Evolutionary conservation across 37 sponge, comb jelly and placozoan genomes (phyloP), one percentile per base, ranked within the genome.

Genomic region (Hormiphora californensis): DNA sequence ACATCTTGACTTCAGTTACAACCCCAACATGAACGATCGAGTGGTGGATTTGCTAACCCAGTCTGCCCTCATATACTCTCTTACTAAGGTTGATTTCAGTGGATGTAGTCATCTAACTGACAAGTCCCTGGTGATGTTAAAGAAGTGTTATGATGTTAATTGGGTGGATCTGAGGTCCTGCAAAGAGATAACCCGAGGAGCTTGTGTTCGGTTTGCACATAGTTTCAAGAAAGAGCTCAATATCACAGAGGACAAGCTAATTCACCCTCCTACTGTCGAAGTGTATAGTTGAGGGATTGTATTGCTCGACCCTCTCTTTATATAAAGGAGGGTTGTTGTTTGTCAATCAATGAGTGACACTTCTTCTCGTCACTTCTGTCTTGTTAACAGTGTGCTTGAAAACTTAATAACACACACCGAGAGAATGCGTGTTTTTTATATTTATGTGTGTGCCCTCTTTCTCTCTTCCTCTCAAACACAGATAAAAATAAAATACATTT

Each of bases 111-210:
- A 73, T 33, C 21, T 73, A 3, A 73, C 81, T 1, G 81, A 73
- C 81, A 73, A 73, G 23, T 73, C 81, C 25, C 38, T 73, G 22
- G 46, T 73, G 2, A 27, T 73, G 36, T 43, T 73, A 46, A 73
- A 73, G 81, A 73, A 73, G 23, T 73, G 81, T 33, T 73, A 73
- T 19, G 81, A 73, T 73, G 9, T 73, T 22, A 41, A 43, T 39
- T 73, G 81, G 81, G 21, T 73, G 25, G 81, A 73, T 46, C 43
- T 73, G 46, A 73, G 81, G 25, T 73, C 81, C n/a, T 73, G 81
- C 25, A 73, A 36, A 40, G 81, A 73, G 23, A 41, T 73, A 0
- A 73, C 81, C 5, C 41, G 81, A 8, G 81, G 81, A 15, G 81
- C 81, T 7, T 73, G 81, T 73, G 81, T 73, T 46, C 40, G 81